Evolutionary conservation across 1,140 invertebrate species (phyloP), one percentile per base, ranked within the genome.

Genomic region (Bradynema listronoti): DNA sequence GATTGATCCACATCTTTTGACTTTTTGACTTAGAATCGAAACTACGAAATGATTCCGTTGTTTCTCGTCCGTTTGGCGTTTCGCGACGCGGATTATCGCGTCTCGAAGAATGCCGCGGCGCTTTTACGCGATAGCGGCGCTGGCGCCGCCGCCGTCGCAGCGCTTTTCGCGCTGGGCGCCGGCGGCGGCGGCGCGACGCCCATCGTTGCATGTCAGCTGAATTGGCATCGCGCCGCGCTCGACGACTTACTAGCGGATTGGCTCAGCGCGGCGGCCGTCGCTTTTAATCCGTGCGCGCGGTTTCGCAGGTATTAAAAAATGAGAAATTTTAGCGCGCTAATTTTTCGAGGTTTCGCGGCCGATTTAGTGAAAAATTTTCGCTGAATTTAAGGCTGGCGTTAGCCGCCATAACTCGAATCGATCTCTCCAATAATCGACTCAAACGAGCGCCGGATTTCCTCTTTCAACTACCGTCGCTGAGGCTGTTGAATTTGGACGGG

Each of bases 371-470:
- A n/a, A n/a, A 19, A 6, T 7, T 51, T 14, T 39, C 9, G n/a
- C 24, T 24, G 11, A 9, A 9, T 45, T 69, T 29, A 24, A 84
- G 85, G 61, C 80, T 88, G 25, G 86, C 87, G 0, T 79, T 95
- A 0, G 87, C 87, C 65, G 89, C 91, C 0, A 87, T 98, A 22
- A 98, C 93, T 0, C 84, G 91, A 39, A 81, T 98, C 5, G 93
- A 98, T 79, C 83, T 98, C 11, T 94, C 92, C 1, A 86, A 87
- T 67, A 97, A 97, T 80, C 85, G 85, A 43, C 83, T 98, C 4
- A 85, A 84, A 0, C 81, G 84, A 14, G 78, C 97, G 57, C 93
- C 93, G 0, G 76, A 85, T 11, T 84, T 86, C 55, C 81, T 96
- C 24, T 91, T 95, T 77, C 84, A 88, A 66, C 81, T 96, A 56